Evolutionary conservation across 2,797 vertebrate species (phyloP).

Genomic region (Typhlichthys eigenmanni): DNA sequence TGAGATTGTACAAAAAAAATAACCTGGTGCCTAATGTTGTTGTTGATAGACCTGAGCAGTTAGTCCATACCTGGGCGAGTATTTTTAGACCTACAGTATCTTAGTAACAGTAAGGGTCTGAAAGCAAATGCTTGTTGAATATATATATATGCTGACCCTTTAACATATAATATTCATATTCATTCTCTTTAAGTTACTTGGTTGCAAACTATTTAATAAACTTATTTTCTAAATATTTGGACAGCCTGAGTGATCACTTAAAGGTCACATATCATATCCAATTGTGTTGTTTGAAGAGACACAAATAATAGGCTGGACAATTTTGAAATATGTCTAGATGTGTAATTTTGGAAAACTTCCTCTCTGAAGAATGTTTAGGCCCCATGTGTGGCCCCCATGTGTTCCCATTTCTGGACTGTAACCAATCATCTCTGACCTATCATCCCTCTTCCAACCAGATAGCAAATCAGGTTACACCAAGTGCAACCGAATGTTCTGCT

Average conservation of each 20-base stretch:
- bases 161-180: conserved; percentile 38
- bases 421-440: too few species aligned
- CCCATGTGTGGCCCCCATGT: too few species aligned
- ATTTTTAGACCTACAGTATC: conserved; percentile 43
- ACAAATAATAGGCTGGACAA: background rate
- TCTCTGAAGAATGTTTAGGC: too few species aligned
- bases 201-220: conserved; percentile 67
- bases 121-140: conserved; percentile 49
- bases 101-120: conserved; percentile 40
- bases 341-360: too few species aligned
- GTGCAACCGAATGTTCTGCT: too few species aligned
- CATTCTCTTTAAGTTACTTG: conserved; percentile 66
- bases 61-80: conserved; percentile 28
- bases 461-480: too few species aligned
- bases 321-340: too few species aligned
- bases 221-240: conserved; percentile 59
- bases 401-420: too few species aligned
- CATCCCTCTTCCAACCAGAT: too few species aligned
- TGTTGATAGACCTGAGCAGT: conserved; percentile 44
- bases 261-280: background rate
- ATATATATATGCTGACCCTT: conserved; percentile 44
- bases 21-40: conserved; percentile 53
- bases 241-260: conserved; percentile 49
- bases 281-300: background rate
- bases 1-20: conserved; percentile 29